These are phyloP conservation scores for Arion vulgaris DNA, from an alignment of 1,140 invertebrate species.

Conservation along the genomic window DNA sequence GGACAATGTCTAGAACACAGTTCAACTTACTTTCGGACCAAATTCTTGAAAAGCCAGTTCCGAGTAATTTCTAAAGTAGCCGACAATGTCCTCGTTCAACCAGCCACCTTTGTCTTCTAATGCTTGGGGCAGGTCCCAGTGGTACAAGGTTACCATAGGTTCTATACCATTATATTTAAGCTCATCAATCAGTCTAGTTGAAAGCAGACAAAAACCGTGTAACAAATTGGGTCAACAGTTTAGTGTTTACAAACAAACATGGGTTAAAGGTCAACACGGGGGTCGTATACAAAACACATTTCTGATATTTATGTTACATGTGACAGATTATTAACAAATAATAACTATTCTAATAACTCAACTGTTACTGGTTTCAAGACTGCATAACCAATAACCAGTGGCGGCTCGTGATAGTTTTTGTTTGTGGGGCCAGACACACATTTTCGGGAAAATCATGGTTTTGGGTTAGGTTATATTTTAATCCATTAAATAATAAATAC, in stretches of 20 bases:
- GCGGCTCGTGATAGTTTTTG: too few species aligned
- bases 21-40: not conserved
- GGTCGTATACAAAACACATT: not conserved
- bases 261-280: not conserved
- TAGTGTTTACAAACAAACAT: not conserved
- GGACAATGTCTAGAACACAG: too few species aligned
- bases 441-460: too few species aligned
- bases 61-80: constrained; percentile 75
- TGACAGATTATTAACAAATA: too few species aligned
- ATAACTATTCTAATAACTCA: too few species aligned
- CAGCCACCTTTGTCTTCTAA: constrained; percentile 74
- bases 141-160: constrained; percentile 76
- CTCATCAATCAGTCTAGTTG: constrained; percentile 61
- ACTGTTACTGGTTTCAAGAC: too few species aligned
- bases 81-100: constrained; percentile 74
- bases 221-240: too few species aligned
- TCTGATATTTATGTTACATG: not conserved
- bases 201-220: too few species aligned
- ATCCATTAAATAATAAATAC: too few species aligned
- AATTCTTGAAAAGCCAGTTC: constrained; percentile 69
- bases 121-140: constrained; percentile 33
- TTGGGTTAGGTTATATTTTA: too few species aligned
- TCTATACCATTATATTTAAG: constrained; percentile 56
- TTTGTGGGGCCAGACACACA: too few species aligned
- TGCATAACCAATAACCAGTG: too few species aligned